A percentile compares a stretch with the other conserved stretches of the same genome.
Conservation (phyloP, 1,140 invertebrate genomes). For the Panulirus ornatus region DNA sequence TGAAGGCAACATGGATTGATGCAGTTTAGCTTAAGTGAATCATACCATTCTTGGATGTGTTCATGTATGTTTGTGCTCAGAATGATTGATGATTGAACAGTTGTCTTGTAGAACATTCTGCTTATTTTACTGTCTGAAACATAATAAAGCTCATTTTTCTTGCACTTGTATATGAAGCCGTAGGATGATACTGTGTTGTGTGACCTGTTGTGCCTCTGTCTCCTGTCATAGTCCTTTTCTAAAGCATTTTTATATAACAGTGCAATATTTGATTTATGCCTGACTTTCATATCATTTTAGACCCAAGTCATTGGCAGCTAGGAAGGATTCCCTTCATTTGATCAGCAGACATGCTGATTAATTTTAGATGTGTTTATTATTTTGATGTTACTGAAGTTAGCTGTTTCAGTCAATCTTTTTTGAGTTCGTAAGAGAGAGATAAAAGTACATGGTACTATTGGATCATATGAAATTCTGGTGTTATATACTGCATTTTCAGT, state of each 20-base stretch:
- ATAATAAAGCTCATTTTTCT: neutral
- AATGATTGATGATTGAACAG: too few relatives aligned
- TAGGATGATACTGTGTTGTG: too few relatives aligned
- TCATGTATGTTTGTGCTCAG: too few relatives aligned
- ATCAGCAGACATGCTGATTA: neutral
- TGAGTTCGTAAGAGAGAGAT: too few relatives aligned
- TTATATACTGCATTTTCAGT: too few relatives aligned
- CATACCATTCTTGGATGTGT: too few relatives aligned
- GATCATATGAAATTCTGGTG: too few relatives aligned
- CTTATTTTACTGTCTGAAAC: neutral
- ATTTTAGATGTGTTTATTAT: too few relatives aligned
- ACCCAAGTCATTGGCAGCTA: neutral
- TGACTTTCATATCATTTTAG: neutral
- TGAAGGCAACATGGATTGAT: slow-evolving; percentile 59
- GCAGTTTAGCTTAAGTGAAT: slow-evolving; percentile 55
- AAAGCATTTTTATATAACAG: slow-evolving; percentile 3
- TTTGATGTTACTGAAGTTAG: too few relatives aligned
- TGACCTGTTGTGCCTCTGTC: neutral
- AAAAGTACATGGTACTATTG: too few relatives aligned
- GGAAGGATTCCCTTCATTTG: neutral
- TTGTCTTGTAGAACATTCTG: neutral
- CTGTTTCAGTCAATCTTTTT: too few relatives aligned
- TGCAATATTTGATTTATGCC: neutral
- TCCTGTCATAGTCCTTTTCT: neutral
- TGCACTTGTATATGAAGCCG: neutral